phyloP scores from a whole-genome alignment of 2,888 invertebrate species.

The Sclerodermus sp. region DNA sequence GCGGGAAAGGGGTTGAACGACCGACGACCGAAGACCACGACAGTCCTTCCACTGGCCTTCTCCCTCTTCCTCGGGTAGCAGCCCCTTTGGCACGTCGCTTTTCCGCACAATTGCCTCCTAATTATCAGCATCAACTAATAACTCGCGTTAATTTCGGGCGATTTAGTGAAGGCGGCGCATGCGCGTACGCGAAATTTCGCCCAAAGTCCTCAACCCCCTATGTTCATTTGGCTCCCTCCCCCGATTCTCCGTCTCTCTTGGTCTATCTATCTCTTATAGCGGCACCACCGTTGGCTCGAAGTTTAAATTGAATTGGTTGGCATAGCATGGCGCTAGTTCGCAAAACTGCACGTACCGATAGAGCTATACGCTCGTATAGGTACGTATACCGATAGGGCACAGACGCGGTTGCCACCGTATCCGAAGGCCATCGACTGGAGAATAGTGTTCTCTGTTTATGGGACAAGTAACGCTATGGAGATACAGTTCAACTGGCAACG shows the following conservation, averaged over 20 bases:
- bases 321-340: constrained; percentile 47
- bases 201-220: neutral
- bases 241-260: constrained; percentile 8
- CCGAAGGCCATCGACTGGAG: constrained; percentile 56
- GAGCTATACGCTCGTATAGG: constrained; percentile 26
- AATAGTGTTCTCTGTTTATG: constrained; percentile 52
- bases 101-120: constrained; percentile 56
- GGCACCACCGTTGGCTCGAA: constrained; percentile 30
- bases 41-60: constrained; percentile 14
- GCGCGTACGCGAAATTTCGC: constrained; percentile 27
- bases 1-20: constrained; percentile 19
- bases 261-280: constrained; percentile 10
- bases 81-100: constrained; percentile 35
- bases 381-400: constrained; percentile 16
- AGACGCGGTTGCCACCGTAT: constrained; percentile 38
- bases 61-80: neutral
- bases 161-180: constrained; percentile 50
- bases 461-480: constrained; percentile 50
- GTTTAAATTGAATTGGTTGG: constrained; percentile 58
- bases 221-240: neutral
- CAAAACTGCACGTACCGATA: constrained; percentile 42
- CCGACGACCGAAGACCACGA: constrained; percentile 3
- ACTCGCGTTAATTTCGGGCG: constrained; percentile 56
- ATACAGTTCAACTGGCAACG: constrained; percentile 51
- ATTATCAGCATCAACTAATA: constrained; percentile 56